phyloP scores from a whole-genome alignment of 2,113 vertebrate species.

The Tragelaphus imberbis region DNA sequence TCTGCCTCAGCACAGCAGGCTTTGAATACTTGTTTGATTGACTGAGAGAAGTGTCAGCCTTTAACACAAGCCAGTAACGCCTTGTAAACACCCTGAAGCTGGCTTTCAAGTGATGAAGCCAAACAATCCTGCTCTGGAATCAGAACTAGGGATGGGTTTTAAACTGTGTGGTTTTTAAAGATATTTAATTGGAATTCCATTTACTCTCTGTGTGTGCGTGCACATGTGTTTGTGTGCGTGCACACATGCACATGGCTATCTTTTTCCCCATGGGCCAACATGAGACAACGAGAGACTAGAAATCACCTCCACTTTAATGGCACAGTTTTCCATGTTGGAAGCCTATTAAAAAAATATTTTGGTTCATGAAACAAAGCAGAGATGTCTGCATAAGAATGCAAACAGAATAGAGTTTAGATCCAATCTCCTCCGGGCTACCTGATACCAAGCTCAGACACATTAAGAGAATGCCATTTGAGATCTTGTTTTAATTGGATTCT shows the following conservation, averaged over 20 bases:
- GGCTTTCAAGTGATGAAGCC: background rate
- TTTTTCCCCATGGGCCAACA: background rate
- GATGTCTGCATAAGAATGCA: constrained; percentile 41
- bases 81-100: background rate
- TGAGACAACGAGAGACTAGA: background rate
- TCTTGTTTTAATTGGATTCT: constrained; percentile 61
- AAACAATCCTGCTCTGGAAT: background rate
- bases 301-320: background rate
- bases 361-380: background rate
- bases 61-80: background rate
- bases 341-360: constrained; percentile 49
- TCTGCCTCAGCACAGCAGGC: background rate
- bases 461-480: constrained; percentile 41
- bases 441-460: constrained; percentile 33
- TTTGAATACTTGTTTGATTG: background rate
- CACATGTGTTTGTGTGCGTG: too few relatives aligned
- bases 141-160: background rate
- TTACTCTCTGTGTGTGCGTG: background rate
- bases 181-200: background rate
- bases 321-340: constrained; percentile 9
- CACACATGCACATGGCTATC: fast-evolving
- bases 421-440: constrained; percentile 32
- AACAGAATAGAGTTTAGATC: constrained; percentile 42
- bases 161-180: background rate
- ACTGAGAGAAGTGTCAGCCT: background rate